Conservation (phyloP, 2,797 vertebrate genomes). For the Channa striata region DNA sequence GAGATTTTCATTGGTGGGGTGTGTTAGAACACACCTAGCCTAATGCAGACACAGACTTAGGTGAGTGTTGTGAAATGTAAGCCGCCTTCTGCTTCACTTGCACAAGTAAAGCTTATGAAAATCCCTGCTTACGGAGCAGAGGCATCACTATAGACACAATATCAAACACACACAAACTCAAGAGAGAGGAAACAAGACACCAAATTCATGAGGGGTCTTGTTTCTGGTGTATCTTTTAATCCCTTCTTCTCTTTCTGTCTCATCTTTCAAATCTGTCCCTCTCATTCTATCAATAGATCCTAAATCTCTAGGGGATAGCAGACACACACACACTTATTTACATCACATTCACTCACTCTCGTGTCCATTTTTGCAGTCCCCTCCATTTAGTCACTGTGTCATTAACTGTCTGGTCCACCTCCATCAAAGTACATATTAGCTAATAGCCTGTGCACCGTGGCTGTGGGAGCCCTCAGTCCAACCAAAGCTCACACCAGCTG, state of each 20-base stretch:
- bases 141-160: constrained; percentile 3
- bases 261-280: constrained; percentile 28
- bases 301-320: constrained; percentile 36
- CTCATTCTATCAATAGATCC: constrained; percentile 21
- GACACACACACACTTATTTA: constrained; percentile 27
- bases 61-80: too few relatives aligned
- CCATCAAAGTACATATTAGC: constrained; percentile 43
- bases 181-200: constrained; percentile 19
- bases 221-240: constrained; percentile 33
- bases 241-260: constrained; percentile 15
- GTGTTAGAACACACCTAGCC: too few relatives aligned
- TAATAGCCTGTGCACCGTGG: constrained; percentile 61
- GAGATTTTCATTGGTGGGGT: too few relatives aligned
- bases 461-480: constrained; percentile 62
- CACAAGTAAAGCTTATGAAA: constrained; percentile 59
- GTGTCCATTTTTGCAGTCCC: constrained; percentile 21
- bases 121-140: constrained; percentile 53
- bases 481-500: constrained; percentile 44
- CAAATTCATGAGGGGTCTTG: constrained; percentile 33
- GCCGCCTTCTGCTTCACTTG: too few relatives aligned
- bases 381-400: constrained; percentile 42
- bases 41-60: too few relatives aligned
- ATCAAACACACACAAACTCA: constrained; percentile 25
- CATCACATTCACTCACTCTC: constrained; percentile 30
- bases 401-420: constrained; percentile 39